Evolutionary conservation across 2,888 invertebrate genomes (phyloP), one percentile per base, ranked within the genome.

Genomic region (Eledona agricola): DNA sequence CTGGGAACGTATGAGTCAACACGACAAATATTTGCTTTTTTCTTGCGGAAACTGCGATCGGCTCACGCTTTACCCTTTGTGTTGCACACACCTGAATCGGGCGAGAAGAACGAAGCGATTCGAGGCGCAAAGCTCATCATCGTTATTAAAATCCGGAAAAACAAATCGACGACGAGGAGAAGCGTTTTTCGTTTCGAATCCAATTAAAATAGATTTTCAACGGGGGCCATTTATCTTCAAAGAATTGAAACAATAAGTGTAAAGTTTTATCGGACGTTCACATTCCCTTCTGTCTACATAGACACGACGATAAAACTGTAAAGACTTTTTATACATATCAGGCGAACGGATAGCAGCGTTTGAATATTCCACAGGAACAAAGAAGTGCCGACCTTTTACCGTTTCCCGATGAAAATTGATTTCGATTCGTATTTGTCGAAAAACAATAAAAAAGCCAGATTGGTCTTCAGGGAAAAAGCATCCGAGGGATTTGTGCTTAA

Each of bases 211-310:
- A 47, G 35, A 47, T 47, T 47, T 37, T 35, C 37, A 47, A 29
- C 20, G 4, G 20, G 11, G 35, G 28, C 47, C 47, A 37, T 47
- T 47, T 47, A 47, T 47, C 47, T 47, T 47, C 37, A 47, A 47
- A 47, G 47, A 47, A 47, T 37, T 26, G 47, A 47, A 47, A 47
- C 47, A 47, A 47, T 47, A 47, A 47, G 37, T 47, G 47, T 47
- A 47, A 47, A 47, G 47, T 47, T 47, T 47, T 47, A 47, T 47
- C 47, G 47, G 47, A 47, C 47, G 37, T 47, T 47, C 47, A 47
- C 47, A 47, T 47, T 47, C 47, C 47, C 19, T 37, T 47, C 47
- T 47, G 35, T 47, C 35, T 32, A 47, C 28, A 47, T 25, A 47
- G 35, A 37, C 35, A 37, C 16, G 47, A 19, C 35, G 47, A 47